phyloP scores from a whole-genome alignment of 2,797 vertebrate genomes.

The Molothrus aeneus region DNA sequence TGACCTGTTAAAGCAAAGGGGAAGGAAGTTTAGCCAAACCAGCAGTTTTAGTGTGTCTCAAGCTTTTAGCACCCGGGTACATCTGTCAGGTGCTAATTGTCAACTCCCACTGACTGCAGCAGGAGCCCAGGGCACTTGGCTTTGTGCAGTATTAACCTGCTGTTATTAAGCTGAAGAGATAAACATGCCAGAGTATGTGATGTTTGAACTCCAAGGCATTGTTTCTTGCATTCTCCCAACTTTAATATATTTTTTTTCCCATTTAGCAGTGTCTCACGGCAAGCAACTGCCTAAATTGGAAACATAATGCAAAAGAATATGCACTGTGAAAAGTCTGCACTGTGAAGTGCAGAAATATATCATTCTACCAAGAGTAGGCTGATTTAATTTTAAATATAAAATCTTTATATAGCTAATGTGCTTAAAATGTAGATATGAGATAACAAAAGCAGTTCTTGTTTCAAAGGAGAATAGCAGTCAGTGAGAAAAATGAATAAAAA shows the following conservation, averaged over 20 bases:
- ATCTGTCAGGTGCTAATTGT: neutral
- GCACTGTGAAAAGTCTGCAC: neutral
- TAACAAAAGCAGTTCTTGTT: slow-evolving; percentile 2
- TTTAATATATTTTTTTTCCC: neutral
- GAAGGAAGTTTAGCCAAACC: neutral
- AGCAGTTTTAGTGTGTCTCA: neutral
- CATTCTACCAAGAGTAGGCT: neutral
- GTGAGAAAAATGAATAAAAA: neutral
- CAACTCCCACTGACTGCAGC: neutral
- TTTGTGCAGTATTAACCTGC: neutral
- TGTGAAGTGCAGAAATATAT: neutral
- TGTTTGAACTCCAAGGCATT: neutral
- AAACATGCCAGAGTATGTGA: neutral
- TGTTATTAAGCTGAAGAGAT: neutral
- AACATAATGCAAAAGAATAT: neutral
- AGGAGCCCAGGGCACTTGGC: neutral
- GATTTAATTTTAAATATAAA: neutral
- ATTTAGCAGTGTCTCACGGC: neutral
- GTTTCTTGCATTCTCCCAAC: neutral
- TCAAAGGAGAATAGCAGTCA: neutral
- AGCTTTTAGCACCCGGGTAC: neutral
- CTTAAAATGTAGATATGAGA: neutral
- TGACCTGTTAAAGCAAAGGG: neutral
- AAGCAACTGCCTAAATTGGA: neutral
- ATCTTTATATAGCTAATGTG: neutral